Percentiles rank a stretch among this genome's conserved stretches.
These are phyloP conservation scores for Sebastes schlegelii DNA, from an alignment of 2,113 vertebrate species.

Conservation along the genomic window DNA sequence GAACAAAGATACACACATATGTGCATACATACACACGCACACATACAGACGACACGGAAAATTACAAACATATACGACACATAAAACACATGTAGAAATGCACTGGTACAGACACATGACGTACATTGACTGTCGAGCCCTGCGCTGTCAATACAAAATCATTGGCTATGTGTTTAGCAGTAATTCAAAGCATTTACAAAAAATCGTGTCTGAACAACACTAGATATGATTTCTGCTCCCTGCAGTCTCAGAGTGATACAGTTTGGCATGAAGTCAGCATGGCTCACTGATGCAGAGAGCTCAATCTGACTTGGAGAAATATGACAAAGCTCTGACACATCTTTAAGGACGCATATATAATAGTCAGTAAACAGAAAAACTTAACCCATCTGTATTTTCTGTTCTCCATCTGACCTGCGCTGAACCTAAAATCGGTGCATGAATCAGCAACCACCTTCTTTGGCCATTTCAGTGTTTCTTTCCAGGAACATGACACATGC, in stretches of 20 bases:
- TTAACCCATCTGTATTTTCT: conserved; percentile 4
- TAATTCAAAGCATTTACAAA: conserved; percentile 21
- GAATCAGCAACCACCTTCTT: conserved; percentile 57
- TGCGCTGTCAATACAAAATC: conserved; percentile 39
- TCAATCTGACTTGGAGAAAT: conserved; percentile 36
- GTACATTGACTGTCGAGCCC: conserved; percentile 70
- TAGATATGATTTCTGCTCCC: conserved; percentile 13
- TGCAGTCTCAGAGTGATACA: conserved; percentile 13
- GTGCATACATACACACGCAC: conserved; percentile 47
- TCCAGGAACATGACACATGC: conserved; percentile 54
- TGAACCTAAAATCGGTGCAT: conserved; percentile 32
- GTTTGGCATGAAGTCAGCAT: conserved; percentile 35
- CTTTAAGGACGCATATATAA: conserved; percentile 13
- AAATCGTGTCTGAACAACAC: conserved; percentile 5
- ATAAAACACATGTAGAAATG: conserved; percentile 83
- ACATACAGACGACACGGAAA: conserved; percentile 48
- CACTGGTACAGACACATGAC: conserved; percentile 80
- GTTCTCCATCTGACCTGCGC: conserved; percentile 17
- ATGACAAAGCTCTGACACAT: conserved; percentile 35
- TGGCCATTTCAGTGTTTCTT: conserved; percentile 61
- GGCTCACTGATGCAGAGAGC: conserved; percentile 55
- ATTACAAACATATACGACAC: conserved; percentile 65
- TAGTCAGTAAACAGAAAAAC: conserved; percentile 8
- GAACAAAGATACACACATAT: conserved; percentile 57
- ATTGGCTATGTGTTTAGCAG: conserved; percentile 16